A percentile compares a stretch with the other conserved stretches of the same genome.
phyloP scores from a whole-genome alignment of 2,797 vertebrate species.

The Lindbergichthys nudifrons region DNA sequence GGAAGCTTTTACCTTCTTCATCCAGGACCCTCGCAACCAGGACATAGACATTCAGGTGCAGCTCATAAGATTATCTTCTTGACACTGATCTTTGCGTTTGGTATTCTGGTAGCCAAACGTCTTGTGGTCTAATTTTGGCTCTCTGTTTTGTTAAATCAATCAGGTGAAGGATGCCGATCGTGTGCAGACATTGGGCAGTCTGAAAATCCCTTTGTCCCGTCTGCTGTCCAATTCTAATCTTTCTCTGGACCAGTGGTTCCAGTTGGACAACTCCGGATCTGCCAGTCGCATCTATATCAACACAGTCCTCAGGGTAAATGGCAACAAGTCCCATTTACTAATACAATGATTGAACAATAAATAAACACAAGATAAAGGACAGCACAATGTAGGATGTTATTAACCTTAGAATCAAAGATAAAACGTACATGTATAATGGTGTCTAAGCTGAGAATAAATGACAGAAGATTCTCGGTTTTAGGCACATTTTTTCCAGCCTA shows the following conservation, averaged over 20 bases:
- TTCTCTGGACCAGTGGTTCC: conserved; percentile 91
- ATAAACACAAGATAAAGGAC: background rate
- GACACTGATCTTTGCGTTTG: background rate
- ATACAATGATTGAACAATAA: background rate
- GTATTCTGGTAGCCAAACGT: background rate
- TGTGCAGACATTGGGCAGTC: conserved; percentile 85
- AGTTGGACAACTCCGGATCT: conserved; percentile 87
- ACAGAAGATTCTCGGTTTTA: background rate
- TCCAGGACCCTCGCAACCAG: conserved; percentile 89
- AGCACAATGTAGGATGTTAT: background rate
- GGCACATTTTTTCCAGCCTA: background rate
- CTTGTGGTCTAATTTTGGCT: conserved; percentile 2
- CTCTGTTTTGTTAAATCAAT: conserved; percentile 4
- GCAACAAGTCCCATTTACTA: background rate
- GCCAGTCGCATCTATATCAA: conserved; percentile 91
- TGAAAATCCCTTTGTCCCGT: conserved; percentile 87
- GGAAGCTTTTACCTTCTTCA: conserved; percentile 94
- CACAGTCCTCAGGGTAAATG: conserved; percentile 89
- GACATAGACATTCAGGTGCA: conserved; percentile 91
- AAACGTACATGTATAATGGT: background rate
- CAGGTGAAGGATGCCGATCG: conserved; percentile 94
- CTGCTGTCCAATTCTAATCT: conserved; percentile 85
- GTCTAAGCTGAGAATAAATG: background rate
- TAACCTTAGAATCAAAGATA: background rate
- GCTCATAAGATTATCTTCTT: background rate